A percentile compares a stretch with the other conserved stretches of the same genome.
phyloP scores from a whole-genome alignment of 2,113 vertebrate species.

The Fregetta grallaria region DNA sequence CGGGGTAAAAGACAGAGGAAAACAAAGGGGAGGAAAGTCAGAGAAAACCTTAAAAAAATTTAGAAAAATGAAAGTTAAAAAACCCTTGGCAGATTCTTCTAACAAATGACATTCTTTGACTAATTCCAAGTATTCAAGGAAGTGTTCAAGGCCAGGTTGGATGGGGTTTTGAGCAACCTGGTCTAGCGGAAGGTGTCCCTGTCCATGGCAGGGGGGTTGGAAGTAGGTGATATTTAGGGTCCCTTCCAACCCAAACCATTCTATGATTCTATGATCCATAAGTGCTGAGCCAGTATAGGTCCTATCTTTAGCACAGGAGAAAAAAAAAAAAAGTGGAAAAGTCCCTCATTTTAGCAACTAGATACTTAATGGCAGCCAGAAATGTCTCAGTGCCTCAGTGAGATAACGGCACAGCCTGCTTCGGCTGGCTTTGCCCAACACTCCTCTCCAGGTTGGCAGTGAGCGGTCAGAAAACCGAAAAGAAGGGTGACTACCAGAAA shows the following conservation, averaged over 20 bases:
- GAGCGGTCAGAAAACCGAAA: neutral
- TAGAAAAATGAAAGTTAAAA: neutral
- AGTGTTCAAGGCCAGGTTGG: neutral
- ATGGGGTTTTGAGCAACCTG: neutral
- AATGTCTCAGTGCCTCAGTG: neutral
- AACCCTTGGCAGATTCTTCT: neutral
- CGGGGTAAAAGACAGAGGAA: neutral
- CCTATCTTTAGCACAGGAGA: neutral
- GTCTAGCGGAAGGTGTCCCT: neutral
- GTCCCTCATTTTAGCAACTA: neutral
- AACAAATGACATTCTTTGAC: neutral
- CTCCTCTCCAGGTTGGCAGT: neutral
- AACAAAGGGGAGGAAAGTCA: neutral
- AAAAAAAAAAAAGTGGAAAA: neutral
- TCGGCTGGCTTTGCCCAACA: neutral
- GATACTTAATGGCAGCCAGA: neutral
- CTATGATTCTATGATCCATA: neutral
- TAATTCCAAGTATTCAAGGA: neutral
- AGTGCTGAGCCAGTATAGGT: neutral
- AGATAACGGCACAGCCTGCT: neutral
- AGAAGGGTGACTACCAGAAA: neutral
- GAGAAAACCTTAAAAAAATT: neutral
- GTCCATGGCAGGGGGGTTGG: neutral
- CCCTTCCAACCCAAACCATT: neutral
- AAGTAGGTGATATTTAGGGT: neutral